Base-by-base conservation (phyloP, 1,140 invertebrate species). In the Ruditapes philippinarum region DNA sequence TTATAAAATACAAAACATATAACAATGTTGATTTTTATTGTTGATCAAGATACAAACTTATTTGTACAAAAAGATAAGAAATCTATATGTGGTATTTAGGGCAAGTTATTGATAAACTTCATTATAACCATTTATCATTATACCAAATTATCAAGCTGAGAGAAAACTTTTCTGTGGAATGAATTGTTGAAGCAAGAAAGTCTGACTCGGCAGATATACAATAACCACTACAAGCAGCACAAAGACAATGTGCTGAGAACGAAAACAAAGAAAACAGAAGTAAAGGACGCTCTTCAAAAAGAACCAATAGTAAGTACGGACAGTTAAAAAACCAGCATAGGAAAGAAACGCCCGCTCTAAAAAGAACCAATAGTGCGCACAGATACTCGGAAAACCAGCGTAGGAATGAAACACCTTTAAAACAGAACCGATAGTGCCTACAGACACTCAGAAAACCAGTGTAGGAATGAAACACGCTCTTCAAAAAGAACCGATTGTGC, bases 141-240 rank as follows among this genome's bases (percentile, higher is more conserved):
- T n/a, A n/a, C n/a, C n/a, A n/a, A n/a, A n/a, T n/a, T n/a, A n/a
- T n/a, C n/a, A n/a, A n/a, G n/a, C n/a, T n/a, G 17, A 14, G 57
- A 87, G 60, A 78, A 78, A 40, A 38, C n/a, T 4, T 40, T 79
- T 33, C 49, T 83, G 31, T 83, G 80, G 80, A 83, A 38, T 76
- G 84, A 87, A 78, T 0, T 78, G 31, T 25, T 78, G 42, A 79
- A 68, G 45, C 82, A 74, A 80, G 31, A n/a, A 2, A 40, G 12
- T 5, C n/a, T n/a, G n/a, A n/a, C n/a, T n/a, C 49, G 33, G 28
- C 49, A 54, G 31, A n/a, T 22, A 36, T 80, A 80, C 25, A 25
- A 80, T 19, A 31, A 9, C n/a, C 38, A 28, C 0, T 33, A 80
- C 38, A 80, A 54, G n/a, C 49, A 57, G 19, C n/a, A n/a, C n/a